A percentile compares a stretch with the other conserved stretches of the same genome.
Evolutionary conservation across 1,140 invertebrate species (phyloP).

Genomic region (Lamellibrachia luymesi): DNA sequence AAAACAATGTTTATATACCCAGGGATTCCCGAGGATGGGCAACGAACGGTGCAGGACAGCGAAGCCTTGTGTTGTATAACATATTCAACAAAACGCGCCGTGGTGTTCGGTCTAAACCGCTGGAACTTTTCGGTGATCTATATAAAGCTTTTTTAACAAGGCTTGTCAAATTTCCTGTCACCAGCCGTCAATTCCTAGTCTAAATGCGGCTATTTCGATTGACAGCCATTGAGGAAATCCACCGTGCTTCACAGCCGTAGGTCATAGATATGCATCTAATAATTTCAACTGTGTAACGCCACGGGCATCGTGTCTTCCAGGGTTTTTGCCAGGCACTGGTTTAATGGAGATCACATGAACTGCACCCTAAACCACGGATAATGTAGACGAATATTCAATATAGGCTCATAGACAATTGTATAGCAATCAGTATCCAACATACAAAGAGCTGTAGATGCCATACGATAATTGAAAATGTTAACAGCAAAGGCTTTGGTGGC

Average conservation of each 20-base stretch:
- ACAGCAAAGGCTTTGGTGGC: no score
- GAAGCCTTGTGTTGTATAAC: no score
- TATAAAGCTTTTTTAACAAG: background rate
- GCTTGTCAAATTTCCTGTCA: background rate
- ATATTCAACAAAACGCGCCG: no score
- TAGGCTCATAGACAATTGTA: background rate
- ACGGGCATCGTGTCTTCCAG: background rate
- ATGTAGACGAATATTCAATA: background rate
- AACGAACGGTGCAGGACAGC: no score
- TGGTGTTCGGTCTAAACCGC: no score
- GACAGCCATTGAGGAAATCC: background rate
- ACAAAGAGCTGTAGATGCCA: background rate
- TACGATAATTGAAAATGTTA: no score
- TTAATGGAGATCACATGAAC: no score
- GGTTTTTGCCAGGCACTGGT: background rate
- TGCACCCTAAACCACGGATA: background rate
- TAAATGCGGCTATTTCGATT: background rate
- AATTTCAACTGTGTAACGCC: background rate
- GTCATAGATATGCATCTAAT: background rate
- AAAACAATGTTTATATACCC: no score
- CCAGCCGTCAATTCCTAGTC: background rate
- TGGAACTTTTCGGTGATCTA: background rate
- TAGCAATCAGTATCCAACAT: background rate
- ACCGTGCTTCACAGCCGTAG: background rate
- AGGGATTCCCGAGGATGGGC: no score